Evolutionary conservation across 2,797 vertebrate species (phyloP).

Genomic region (Parauchenoglanis ngamensis): DNA sequence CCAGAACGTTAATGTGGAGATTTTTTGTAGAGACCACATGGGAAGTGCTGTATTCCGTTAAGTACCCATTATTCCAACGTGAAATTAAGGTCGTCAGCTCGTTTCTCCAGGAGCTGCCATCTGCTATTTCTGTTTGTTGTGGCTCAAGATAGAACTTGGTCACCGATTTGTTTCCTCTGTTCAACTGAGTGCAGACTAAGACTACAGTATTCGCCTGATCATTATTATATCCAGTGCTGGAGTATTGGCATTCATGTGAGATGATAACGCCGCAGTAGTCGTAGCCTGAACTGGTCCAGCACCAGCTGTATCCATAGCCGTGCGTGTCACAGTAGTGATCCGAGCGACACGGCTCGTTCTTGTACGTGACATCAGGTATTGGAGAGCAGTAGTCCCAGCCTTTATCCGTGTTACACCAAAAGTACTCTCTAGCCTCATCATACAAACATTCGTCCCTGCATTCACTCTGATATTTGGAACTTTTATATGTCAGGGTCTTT

Average conservation of each 20-base stretch:
- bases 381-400: slow-evolving; percentile 34
- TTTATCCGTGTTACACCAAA: neutral
- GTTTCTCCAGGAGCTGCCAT: accelerated
- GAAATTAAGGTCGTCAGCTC: neutral
- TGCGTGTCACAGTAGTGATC: neutral
- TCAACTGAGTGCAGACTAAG: too few relatives aligned
- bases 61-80: neutral
- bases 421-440: neutral
- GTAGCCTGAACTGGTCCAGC: neutral
- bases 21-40: accelerated
- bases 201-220: too few relatives aligned
- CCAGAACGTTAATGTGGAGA: slow-evolving; percentile 3
- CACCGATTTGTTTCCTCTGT: neutral
- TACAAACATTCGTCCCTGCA: neutral
- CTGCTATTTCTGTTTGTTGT: accelerated
- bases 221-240: too few relatives aligned
- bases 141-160: neutral
- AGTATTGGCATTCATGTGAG: too few relatives aligned
- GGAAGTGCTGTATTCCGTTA: neutral
- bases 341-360: neutral
- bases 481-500: neutral
- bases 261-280: neutral
- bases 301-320: neutral
- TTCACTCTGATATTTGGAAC: too few relatives aligned
- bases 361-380: neutral